Conservation (phyloP, 2,113 vertebrate genomes). For the Chaenocephalus aceratus region DNA sequence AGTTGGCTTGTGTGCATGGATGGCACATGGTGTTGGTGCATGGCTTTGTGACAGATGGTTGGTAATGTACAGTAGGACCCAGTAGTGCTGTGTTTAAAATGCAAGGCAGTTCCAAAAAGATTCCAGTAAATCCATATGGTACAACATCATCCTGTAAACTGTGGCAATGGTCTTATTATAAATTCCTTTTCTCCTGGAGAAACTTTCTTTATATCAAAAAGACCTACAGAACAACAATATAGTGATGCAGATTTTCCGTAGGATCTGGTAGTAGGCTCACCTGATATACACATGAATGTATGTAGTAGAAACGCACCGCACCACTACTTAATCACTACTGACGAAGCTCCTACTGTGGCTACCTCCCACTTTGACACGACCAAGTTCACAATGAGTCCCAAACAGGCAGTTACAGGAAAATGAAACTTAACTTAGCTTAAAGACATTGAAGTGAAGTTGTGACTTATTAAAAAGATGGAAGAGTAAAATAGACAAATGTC, state of each 20-base stretch:
- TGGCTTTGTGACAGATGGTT: neutral
- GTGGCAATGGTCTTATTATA: neutral
- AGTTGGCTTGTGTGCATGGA: neutral
- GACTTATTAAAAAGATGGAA: neutral
- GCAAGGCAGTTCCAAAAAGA: neutral
- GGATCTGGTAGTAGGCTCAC: neutral
- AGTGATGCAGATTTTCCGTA: neutral
- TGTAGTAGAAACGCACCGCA: conserved; percentile 11
- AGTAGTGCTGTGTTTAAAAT: neutral
- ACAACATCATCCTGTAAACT: neutral
- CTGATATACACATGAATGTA: neutral
- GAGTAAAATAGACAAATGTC: neutral
- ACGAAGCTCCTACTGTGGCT: conserved; percentile 24
- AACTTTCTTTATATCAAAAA: neutral
- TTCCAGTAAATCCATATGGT: neutral
- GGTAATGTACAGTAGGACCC: neutral
- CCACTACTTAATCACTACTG: conserved; percentile 14
- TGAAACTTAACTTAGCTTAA: neutral
- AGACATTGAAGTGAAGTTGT: neutral
- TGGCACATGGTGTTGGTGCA: neutral
- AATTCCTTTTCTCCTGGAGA: neutral
- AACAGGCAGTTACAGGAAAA: neutral
- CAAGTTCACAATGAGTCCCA: conserved; percentile 11
- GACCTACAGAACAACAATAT: neutral
- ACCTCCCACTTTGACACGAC: conserved; percentile 3